Evolutionary conservation across 2,113 vertebrate genomes (phyloP), one percentile per base, ranked within the genome.

Genomic region (Melanotaenia duboulayi): DNA sequence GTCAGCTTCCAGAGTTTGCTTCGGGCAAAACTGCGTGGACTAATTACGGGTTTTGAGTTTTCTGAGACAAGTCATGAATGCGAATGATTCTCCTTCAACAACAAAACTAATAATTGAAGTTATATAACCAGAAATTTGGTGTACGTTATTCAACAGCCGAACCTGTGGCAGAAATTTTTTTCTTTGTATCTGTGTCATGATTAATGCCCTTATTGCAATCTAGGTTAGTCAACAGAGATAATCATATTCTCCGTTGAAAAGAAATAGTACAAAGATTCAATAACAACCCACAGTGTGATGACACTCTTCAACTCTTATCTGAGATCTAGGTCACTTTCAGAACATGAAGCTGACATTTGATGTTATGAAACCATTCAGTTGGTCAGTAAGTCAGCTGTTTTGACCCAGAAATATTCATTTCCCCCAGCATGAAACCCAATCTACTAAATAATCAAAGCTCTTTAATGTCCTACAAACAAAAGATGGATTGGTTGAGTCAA

Each of bases 301-400:
- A 58, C 0, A 2, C 2, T 4, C 5, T 11, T 62, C 28, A 16
- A 59, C 42, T 61, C 3, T 17, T 17, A 11, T 51, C 13, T 22
- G 35, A 55, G 63, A 84, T 65, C 51, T 70, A 61, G 79, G 73
- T 67, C 61, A 80, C 22, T 51, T 61, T 39, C 52, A 61, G n/a
- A 79, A 74, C 12, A 35, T 11, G 37, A 65, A 49, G 20, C 39
- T 59, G 49, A 49, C 32, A 63, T 62, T 42, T 50, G 2, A 51
- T 66, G 44, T 52, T 23, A 46, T 62, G 63, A 11, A 49, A 49
- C 22, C 25, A 35, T 61, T 76, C 19, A 68, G 50, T n/a, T 6
- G 22, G 22, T 37, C 46, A 69, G 16, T 13, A 58, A 28, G 22
- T 37, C 46, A 69, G 12, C 17, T 49, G 11, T 28, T 49, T 17